Conservation (phyloP, 2,888 invertebrate species). For the Hemicrepidius hirtus region DNA sequence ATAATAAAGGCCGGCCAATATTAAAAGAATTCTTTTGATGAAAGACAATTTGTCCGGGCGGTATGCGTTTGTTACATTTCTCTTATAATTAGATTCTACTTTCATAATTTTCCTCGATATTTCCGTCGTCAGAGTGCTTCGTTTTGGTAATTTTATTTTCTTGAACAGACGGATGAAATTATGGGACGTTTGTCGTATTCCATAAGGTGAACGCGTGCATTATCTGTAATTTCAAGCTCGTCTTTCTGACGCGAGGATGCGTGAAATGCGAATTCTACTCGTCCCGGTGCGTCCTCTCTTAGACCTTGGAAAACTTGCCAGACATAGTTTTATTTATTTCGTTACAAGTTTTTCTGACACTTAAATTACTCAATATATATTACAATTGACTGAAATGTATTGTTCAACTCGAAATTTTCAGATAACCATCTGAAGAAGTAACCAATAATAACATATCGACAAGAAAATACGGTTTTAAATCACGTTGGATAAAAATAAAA, state of each 20-base stretch:
- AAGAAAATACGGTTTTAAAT: too few relatives aligned
- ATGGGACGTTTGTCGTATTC: slow-evolving; percentile 19
- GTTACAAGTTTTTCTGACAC: slow-evolving; percentile 23
- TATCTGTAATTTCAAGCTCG: slow-evolving; percentile 30
- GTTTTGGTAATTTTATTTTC: slow-evolving; percentile 27
- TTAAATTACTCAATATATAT: slow-evolving; percentile 25
- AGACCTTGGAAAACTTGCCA: slow-evolving; percentile 36
- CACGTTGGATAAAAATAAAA: too few relatives aligned
- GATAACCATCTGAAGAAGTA: too few relatives aligned
- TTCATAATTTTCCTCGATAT: slow-evolving; percentile 21
- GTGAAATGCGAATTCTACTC: slow-evolving; percentile 31
- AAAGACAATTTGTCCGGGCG: slow-evolving; percentile 37
- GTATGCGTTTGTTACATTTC: slow-evolving; percentile 34
- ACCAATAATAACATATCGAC: too few relatives aligned
- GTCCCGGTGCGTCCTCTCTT: slow-evolving; percentile 26
- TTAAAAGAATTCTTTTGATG: slow-evolving; percentile 43
- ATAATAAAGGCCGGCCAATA: slow-evolving; percentile 37
- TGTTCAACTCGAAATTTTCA: slow-evolving; percentile 7
- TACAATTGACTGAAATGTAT: slow-evolving; percentile 3
- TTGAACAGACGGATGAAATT: slow-evolving; percentile 25
- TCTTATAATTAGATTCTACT: slow-evolving; percentile 35
- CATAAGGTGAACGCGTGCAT: slow-evolving; percentile 26
- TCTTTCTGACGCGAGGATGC: slow-evolving; percentile 27
- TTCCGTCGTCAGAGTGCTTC: slow-evolving; percentile 5
- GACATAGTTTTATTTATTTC: slow-evolving; percentile 32